Percentiles rank a stretch among this genome's conserved stretches.
These are phyloP conservation scores for Cryptophagus acutangulus DNA, from an alignment of 2,888 invertebrate species.

Conservation along the genomic window DNA sequence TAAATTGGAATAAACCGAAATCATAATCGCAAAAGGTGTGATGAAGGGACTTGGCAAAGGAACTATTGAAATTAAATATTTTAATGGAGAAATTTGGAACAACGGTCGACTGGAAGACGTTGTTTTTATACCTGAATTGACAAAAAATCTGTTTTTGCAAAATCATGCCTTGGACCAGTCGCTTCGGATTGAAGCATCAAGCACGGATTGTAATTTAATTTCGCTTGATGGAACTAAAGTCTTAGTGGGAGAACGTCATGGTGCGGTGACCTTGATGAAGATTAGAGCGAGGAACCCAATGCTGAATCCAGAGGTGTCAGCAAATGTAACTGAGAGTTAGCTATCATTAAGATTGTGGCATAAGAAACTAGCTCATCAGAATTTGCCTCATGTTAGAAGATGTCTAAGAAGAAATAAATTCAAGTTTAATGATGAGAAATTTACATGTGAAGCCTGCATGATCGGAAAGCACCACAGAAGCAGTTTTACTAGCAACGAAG, in stretches of 20 bases:
- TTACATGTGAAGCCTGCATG: slow-evolving; percentile 1
- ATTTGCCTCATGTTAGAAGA: slow-evolving; percentile 6
- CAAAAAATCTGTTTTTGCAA: slow-evolving; percentile 3
- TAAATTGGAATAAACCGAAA: too few species aligned
- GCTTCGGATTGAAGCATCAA: too few species aligned
- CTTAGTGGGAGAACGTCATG: too few species aligned
- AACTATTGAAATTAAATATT: slow-evolving; percentile 7
- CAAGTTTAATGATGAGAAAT: background rate
- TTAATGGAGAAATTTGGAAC: slow-evolving; percentile 9
- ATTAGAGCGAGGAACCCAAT: too few species aligned
- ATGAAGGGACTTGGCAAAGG: slow-evolving; percentile 7
- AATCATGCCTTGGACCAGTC: background rate
- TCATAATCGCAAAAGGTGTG: slow-evolving; percentile 10
- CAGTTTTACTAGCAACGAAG: background rate
- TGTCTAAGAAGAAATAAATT: background rate
- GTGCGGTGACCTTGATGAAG: too few species aligned
- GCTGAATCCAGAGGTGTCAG: too few species aligned
- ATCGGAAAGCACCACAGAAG: slow-evolving; percentile 1
- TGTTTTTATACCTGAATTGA: background rate
- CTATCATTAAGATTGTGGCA: too few species aligned
- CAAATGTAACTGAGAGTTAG: too few species aligned
- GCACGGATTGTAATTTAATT: too few species aligned
- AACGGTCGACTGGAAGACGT: slow-evolving; percentile 8
- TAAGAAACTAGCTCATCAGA: slow-evolving; percentile 9
- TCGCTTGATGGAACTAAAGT: too few species aligned